Percentiles rank a stretch among this genome's conserved stretches.
Evolutionary conservation across 2,888 invertebrate species (phyloP).

Genomic region (Idaea aversata): DNA sequence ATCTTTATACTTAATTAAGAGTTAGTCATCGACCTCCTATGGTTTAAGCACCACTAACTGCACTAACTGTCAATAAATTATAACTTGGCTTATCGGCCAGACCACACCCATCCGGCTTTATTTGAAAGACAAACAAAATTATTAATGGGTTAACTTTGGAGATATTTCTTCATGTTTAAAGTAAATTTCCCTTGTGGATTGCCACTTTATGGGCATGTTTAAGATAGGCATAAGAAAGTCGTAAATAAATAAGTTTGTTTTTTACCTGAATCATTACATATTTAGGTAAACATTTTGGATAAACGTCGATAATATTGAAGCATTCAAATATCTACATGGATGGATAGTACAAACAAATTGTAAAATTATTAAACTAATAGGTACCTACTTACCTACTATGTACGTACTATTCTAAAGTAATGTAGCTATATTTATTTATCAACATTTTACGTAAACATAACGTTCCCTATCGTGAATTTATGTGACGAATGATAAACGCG

Average conservation of each 20-base stretch:
- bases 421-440: background rate
- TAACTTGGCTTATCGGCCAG: background rate
- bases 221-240: conserved; percentile 14
- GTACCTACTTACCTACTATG: too few relatives aligned
- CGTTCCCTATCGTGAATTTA: conserved; percentile 24
- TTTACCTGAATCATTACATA: background rate
- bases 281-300: background rate
- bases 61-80: conserved; percentile 15
- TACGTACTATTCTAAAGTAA: background rate
- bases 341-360: too few relatives aligned
- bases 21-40: background rate
- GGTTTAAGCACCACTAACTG: too few relatives aligned
- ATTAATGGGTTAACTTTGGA: conserved; percentile 31
- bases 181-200: background rate
- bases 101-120: conserved; percentile 16
- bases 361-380: too few relatives aligned
- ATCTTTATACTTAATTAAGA: background rate
- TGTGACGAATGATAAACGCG: conserved; percentile 41
- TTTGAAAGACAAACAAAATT: conserved; percentile 34
- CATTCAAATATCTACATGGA: too few relatives aligned
- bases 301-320: background rate
- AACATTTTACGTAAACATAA: background rate
- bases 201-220: background rate
- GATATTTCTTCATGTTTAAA: conserved; percentile 20
- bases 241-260: conserved; percentile 24